Base-by-base conservation (phyloP, 2,113 vertebrate species). In the pig (Sus scrofa) region DNA sequence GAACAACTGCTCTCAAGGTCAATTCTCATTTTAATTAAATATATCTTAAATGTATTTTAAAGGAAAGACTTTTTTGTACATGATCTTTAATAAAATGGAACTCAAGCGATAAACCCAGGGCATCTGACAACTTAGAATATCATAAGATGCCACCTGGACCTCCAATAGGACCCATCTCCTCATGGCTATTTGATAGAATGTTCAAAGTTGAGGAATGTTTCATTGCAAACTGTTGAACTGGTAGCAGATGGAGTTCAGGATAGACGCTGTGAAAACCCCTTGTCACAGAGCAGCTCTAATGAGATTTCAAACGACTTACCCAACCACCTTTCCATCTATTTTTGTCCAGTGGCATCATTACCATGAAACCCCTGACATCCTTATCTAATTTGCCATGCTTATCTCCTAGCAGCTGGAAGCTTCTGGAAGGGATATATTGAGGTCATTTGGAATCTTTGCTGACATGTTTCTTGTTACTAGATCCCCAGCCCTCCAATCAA, bases 1-100 rank as follows among this genome's bases (percentile, higher is more conserved):
- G 44, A 60, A 24, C 13, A 30, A 26, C 18, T 81, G 30, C 34
- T 84, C 52, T 71, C 84, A 81, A 95, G 92, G 89, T 92, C 95
- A 92, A 5, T 52, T 70, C 74, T 83, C 73, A 39, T 63, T 71
- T 52, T 79, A 79, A 93, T 30, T 52, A 70, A 44, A 56, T 27
- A 56, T 81, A 34, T 30, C 2, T 34, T 19, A 62, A 56, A 24
- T 34, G 20, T 37, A 15, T 79, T 39, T 39, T 74, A 39, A 84
- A 89, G 16, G 54, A 88, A 87, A 19, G 1, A 58, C 60, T 9
- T 77, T 83, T 50, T 73, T 8, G 77, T 37, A 3, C 19, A 39
- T 4, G 4, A 58, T 88, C 18, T 75, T 82, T 63, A 86, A 52
- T 74, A 67, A 73, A 83, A 16, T 50, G 50, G 20, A 9, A 65